Evolutionary conservation across 2,113 vertebrate species (phyloP).

Genomic region (Callopanchax toddi): DNA sequence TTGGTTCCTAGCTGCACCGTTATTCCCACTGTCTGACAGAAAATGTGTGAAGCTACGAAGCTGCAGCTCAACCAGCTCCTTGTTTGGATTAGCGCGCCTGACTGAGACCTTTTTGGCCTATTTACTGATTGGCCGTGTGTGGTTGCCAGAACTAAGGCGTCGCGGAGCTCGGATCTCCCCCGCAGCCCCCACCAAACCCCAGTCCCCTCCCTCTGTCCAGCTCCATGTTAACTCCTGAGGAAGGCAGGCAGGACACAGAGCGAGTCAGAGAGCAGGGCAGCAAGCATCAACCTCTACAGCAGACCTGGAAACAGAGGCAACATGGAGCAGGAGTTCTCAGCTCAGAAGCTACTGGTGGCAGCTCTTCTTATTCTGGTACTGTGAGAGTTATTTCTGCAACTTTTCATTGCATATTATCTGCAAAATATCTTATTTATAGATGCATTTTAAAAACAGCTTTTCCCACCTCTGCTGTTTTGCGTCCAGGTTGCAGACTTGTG

Average conservation of each 20-base stretch:
- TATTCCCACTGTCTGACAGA: constrained; percentile 29
- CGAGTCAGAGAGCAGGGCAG: constrained; percentile 59
- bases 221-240: constrained; percentile 80
- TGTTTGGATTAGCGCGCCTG: constrained; percentile 82
- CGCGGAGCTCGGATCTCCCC: constrained; percentile 54
- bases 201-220: constrained; percentile 57
- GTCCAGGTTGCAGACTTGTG: too few relatives aligned
- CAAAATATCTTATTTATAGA: too few relatives aligned
- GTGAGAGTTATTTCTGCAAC: constrained; percentile 13
- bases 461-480: too few relatives aligned
- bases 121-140: constrained; percentile 84
- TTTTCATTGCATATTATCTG: too few relatives aligned
- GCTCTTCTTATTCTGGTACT: constrained; percentile 76
- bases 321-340: constrained; percentile 67
- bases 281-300: constrained; percentile 21
- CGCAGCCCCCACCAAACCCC: neutral
- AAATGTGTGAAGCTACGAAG: constrained; percentile 53
- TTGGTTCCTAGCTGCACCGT: constrained; percentile 37
- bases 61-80: constrained; percentile 61
- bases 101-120: constrained; percentile 77
- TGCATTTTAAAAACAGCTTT: neutral
- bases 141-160: constrained; percentile 74
- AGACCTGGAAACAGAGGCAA: constrained; percentile 18
- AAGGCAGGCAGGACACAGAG: constrained; percentile 76
- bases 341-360: constrained; percentile 67